A percentile compares a stretch with the other conserved stretches of the same genome.
Conservation (phyloP, 2,797 vertebrate species). For the Darevskia mixta region DNA sequence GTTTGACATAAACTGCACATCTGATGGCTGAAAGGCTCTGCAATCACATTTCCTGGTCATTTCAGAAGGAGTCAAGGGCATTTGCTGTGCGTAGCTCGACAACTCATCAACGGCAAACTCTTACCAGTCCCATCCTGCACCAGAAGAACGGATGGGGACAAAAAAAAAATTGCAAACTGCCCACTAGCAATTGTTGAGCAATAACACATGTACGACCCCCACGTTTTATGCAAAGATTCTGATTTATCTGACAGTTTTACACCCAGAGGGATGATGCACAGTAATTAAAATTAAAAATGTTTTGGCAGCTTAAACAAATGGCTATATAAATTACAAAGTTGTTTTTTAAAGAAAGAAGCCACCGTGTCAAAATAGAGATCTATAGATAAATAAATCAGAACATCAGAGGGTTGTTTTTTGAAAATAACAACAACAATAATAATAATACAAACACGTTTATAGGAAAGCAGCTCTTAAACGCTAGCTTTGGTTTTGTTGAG, state of each 20-base stretch:
- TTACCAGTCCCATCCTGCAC: slow-evolving; percentile 4
- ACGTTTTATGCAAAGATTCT: slow-evolving; percentile 75
- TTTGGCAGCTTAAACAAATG: slow-evolving; percentile 78
- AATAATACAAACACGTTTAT: slow-evolving; percentile 62
- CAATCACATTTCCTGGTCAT: slow-evolving; percentile 1
- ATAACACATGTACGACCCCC: slow-evolving; percentile 69
- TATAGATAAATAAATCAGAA: slow-evolving; percentile 79
- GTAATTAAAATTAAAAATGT: slow-evolving; percentile 82
- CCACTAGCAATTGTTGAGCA: slow-evolving; percentile 70
- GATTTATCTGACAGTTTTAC: slow-evolving; percentile 81
- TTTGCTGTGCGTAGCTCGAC: background rate
- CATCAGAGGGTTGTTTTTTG: slow-evolving; percentile 62
- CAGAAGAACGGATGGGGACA: slow-evolving; percentile 2
- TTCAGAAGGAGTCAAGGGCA: slow-evolving; percentile 22
- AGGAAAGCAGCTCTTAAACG: slow-evolving; percentile 62
- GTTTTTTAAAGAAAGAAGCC: slow-evolving; percentile 69
- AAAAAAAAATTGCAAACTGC: slow-evolving; percentile 64
- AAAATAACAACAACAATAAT: too few species aligned
- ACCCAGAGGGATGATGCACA: slow-evolving; percentile 72
- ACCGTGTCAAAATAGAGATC: slow-evolving; percentile 70
- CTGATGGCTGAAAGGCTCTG: background rate
- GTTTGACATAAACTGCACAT: background rate
- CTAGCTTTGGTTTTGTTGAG: slow-evolving; percentile 53
- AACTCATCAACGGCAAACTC: slow-evolving; percentile 21
- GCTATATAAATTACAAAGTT: slow-evolving; percentile 79